phyloP scores from a whole-genome alignment of 2,797 vertebrate genomes.

The Podarcis siculus region DNA sequence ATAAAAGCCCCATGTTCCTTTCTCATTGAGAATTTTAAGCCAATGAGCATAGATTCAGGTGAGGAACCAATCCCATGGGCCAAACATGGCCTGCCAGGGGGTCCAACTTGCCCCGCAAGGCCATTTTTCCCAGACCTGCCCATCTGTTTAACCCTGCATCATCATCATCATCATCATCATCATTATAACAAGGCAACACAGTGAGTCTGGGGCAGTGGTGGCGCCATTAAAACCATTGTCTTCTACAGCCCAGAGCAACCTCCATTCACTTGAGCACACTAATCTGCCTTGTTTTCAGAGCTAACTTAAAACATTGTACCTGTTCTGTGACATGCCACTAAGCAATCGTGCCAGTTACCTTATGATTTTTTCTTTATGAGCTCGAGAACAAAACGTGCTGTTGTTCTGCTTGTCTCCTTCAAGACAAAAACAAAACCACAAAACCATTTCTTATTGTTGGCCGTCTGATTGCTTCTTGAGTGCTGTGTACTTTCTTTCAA shows the following conservation, averaged over 20 bases:
- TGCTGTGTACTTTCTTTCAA: slow-evolving; percentile 50
- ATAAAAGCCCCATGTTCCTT: not conserved
- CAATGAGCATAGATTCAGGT: not conserved
- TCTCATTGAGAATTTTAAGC: not conserved
- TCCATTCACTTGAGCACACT: not conserved
- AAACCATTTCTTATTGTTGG: slow-evolving; percentile 50
- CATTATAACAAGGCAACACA: not conserved
- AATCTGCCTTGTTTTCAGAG: not conserved
- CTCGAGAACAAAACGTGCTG: slow-evolving; percentile 46
- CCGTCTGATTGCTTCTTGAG: slow-evolving; percentile 52
- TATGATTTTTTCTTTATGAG: slow-evolving; percentile 38
- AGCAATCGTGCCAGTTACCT: slow-evolving; percentile 39
- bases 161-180: accelerated
- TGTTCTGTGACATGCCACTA: not conserved
- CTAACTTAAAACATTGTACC: not conserved
- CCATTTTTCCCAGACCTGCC: not conserved
- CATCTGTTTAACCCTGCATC: too few species aligned
- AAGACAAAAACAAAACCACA: slow-evolving; percentile 2
- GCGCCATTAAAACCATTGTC: not conserved
- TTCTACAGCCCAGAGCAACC: not conserved
- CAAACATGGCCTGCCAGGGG: not conserved
- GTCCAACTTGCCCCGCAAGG: not conserved
- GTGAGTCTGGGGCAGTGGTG: not conserved
- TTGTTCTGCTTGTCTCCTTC: not conserved
- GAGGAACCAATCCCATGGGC: not conserved